Evolutionary conservation across 2,113 vertebrate genomes (phyloP).

Genomic region (Nannobrachium achirus): DNA sequence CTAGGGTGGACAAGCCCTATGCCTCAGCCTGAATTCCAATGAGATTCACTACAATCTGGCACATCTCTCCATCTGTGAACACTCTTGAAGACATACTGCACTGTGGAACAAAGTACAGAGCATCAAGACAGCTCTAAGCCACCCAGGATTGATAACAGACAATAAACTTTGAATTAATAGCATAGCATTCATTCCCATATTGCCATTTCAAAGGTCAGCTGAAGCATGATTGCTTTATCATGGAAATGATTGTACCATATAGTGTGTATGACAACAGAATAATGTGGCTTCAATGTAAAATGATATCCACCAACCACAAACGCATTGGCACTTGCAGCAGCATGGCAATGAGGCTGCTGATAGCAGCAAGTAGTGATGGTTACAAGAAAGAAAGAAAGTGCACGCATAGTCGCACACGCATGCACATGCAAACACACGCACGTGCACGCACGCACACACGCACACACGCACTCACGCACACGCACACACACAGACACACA

Average conservation of each 20-base stretch:
- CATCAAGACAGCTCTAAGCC: constrained; percentile 11
- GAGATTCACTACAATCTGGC: constrained; percentile 10
- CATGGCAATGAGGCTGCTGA: constrained; percentile 10
- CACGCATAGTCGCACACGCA: too few species aligned
- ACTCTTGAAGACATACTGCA: constrained; percentile 15
- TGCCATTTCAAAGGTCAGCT: constrained; percentile 14
- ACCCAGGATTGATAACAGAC: constrained; percentile 20
- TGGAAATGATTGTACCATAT: neutral
- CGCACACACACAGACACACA: too few species aligned
- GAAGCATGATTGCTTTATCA: constrained; percentile 13
- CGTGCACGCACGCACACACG: too few species aligned
- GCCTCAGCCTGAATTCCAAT: constrained; percentile 41
- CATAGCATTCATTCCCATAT: constrained; percentile 1
- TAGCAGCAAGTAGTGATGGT: constrained; percentile 11
- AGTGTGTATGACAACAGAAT: neutral
- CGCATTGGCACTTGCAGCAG: neutral
- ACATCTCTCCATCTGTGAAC: constrained; percentile 27
- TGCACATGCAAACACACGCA: too few species aligned
- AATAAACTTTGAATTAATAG: constrained; percentile 21
- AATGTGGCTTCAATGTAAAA: neutral
- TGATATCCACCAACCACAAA: neutral
- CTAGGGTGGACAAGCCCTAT: constrained; percentile 22
- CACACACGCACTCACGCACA: too few species aligned
- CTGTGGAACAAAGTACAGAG: constrained; percentile 18
- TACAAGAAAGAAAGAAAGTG: constrained; percentile 27